phyloP scores from a whole-genome alignment of 1,140 invertebrate genomes.

The Thaumatotibia leucotreta region DNA sequence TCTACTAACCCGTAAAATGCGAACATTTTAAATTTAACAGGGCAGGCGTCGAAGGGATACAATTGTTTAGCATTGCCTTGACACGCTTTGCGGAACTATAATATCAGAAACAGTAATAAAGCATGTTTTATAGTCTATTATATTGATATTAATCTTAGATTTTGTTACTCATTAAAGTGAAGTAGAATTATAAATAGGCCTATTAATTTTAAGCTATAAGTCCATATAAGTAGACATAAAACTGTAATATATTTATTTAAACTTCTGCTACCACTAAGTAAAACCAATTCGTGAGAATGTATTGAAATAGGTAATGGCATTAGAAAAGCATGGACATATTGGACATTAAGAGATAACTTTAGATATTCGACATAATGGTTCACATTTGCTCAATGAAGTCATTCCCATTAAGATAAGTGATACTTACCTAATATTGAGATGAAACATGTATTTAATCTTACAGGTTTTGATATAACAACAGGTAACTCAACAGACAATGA shows the following conservation, averaged over 20 bases:
- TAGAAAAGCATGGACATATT: background rate
- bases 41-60: background rate
- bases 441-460: no score
- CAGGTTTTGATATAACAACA: no score
- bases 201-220: background rate
- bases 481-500: no score
- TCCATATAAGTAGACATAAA: background rate
- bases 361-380: no score
- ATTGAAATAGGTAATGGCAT: background rate
- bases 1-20: background rate
- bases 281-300: background rate
- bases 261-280: background rate
- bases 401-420: no score
- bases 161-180: background rate
- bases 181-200: background rate
- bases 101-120: background rate
- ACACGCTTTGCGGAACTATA: background rate
- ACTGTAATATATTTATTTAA: background rate
- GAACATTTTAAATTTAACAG: background rate
- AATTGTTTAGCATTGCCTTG: slow-evolving; percentile 1
- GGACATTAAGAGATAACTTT: background rate
- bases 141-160: background rate
- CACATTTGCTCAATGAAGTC: no score
- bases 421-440: no score
- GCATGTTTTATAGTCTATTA: background rate